Evolutionary conservation across 2,797 vertebrate species (phyloP).

Genomic region (Coreius guichenoti): DNA sequence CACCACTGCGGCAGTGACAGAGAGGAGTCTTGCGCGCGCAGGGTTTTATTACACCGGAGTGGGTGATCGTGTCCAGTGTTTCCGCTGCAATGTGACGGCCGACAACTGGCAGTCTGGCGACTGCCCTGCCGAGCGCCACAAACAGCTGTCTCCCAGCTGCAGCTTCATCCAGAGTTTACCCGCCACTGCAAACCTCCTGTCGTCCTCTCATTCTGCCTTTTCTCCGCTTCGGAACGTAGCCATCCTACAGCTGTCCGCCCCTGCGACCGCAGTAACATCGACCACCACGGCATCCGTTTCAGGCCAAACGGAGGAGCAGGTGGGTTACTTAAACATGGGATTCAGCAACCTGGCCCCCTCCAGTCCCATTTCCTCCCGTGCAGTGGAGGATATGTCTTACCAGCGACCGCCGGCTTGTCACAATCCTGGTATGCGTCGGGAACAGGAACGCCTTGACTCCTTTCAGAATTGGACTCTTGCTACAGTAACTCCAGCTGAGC

Average conservation of each 20-base stretch:
- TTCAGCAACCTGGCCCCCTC: slow-evolving; percentile 81
- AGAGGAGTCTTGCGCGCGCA: slow-evolving; percentile 92
- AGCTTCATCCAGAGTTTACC: slow-evolving; percentile 88
- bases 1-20: slow-evolving; percentile 78
- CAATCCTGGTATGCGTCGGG: slow-evolving; percentile 87
- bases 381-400: slow-evolving; percentile 85
- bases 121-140: slow-evolving; percentile 90
- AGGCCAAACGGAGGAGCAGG: slow-evolving; percentile 78
- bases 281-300: slow-evolving; percentile 55
- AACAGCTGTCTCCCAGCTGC: slow-evolving; percentile 88
- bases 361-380: slow-evolving; percentile 82
- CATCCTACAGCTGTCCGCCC: slow-evolving; percentile 70
- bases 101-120: slow-evolving; percentile 95
- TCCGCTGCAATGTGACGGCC: slow-evolving; percentile 87
- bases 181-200: slow-evolving; percentile 79
- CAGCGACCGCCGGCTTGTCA: slow-evolving; percentile 80
- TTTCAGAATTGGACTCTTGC: slow-evolving; percentile 87
- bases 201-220: slow-evolving; percentile 86
- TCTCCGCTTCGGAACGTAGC: slow-evolving; percentile 79
- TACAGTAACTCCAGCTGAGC: slow-evolving; percentile 86
- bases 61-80: slow-evolving; percentile 92
- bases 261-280: slow-evolving; percentile 51
- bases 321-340: slow-evolving; percentile 82
- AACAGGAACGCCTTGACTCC: slow-evolving; percentile 90
- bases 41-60: slow-evolving; percentile 95